Evolutionary conservation across 2,797 vertebrate genomes (phyloP).

Genomic region (Sebastes oblongus): DNA sequence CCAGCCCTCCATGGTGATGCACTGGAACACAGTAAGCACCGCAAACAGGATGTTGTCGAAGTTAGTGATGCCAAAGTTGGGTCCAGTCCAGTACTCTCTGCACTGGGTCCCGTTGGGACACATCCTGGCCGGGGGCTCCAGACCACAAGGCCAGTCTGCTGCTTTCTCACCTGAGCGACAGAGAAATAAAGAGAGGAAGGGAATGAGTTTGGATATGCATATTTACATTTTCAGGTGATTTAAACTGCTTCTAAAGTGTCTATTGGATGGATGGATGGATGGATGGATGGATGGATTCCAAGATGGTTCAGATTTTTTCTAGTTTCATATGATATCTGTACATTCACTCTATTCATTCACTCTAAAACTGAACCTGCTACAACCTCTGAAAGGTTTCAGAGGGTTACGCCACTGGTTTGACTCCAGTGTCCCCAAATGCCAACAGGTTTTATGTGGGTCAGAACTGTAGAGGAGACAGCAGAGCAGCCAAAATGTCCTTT

Average conservation of each 20-base stretch:
- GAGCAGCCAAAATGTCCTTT: background rate
- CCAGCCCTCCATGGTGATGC: slow-evolving; percentile 99
- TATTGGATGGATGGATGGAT: background rate
- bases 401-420: background rate
- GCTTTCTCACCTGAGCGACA: slow-evolving; percentile 79
- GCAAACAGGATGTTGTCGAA: slow-evolving; percentile 99
- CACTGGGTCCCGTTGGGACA: slow-evolving; percentile 88
- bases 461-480: background rate
- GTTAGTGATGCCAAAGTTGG: slow-evolving; percentile 97
- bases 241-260: background rate
- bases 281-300: background rate
- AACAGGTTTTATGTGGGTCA: background rate
- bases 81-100: slow-evolving; percentile 91
- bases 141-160: slow-evolving; percentile 90
- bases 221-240: background rate
- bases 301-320: no score
- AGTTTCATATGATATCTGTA: no score
- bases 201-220: background rate
- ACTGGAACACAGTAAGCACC: slow-evolving; percentile 97
- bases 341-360: no score
- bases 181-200: background rate
- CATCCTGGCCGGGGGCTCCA: slow-evolving; percentile 83
- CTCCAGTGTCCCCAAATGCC: background rate
- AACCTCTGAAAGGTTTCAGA: no score
- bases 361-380: no score